These are phyloP conservation scores for Aselliscus stoliczkanus DNA, from an alignment of 2,797 vertebrate genomes.

Conservation along the genomic window DNA sequence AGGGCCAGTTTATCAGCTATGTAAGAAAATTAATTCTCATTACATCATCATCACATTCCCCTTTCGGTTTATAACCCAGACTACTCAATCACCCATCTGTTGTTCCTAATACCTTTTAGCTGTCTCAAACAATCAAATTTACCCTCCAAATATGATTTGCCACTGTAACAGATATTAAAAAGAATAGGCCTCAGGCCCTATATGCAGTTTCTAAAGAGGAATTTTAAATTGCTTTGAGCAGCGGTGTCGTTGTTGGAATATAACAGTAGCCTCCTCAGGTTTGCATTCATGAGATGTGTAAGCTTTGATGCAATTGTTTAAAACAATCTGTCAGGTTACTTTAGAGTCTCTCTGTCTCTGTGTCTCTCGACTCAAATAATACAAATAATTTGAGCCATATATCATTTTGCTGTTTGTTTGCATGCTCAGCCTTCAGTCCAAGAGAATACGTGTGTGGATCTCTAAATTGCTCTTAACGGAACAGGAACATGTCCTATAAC, in stretches of 20 bases:
- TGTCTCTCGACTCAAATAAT: neutral
- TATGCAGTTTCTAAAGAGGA: neutral
- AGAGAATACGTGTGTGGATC: neutral
- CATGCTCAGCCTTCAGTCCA: neutral
- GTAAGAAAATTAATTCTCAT: neutral
- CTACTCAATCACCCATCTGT: neutral
- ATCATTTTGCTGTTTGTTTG: neutral
- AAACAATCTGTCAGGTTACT: neutral
- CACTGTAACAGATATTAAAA: neutral
- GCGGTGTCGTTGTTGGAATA: neutral
- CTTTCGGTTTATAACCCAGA: neutral
- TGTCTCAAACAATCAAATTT: neutral
- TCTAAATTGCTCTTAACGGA: neutral
- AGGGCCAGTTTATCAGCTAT: neutral
- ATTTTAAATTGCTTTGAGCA: neutral
- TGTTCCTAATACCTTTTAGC: neutral
- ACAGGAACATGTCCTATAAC: neutral
- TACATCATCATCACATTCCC: neutral
- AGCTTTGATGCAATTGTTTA: neutral
- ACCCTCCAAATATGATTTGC: slow-evolving; percentile 2
- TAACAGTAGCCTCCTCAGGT: neutral
- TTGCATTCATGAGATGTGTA: neutral
- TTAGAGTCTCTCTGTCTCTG: neutral
- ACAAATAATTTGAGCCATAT: neutral
- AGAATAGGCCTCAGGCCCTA: neutral